A percentile compares a stretch with the other conserved stretches of the same genome.
Evolutionary conservation across 2,888 invertebrate species (phyloP).

Genomic region (Sinhomidia bicolor): DNA sequence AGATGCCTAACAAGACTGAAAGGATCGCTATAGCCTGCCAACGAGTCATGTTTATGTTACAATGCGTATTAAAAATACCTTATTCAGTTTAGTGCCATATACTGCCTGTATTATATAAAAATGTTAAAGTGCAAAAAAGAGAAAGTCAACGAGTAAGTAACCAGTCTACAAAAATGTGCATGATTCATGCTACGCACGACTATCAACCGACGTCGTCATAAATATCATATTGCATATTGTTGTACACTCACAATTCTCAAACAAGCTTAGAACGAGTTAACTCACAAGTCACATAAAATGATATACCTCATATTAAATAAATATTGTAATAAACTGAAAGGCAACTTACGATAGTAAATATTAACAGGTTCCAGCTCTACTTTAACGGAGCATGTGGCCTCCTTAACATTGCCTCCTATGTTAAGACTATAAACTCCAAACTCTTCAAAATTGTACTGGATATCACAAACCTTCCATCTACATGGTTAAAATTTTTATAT

Average conservation of each 20-base stretch:
- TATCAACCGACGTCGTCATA: not conserved
- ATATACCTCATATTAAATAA: not conserved
- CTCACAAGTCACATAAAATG: not conserved
- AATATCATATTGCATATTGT: not conserved
- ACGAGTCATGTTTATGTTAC: not conserved
- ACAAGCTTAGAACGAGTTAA: too few species aligned
- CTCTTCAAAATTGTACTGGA: slow-evolving; percentile 78
- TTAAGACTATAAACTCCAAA: slow-evolving; percentile 80
- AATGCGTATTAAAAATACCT: not conserved
- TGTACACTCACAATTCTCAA: not conserved
- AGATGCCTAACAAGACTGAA: slow-evolving; percentile 35
- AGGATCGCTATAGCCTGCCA: slow-evolving; percentile 1
- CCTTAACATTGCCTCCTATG: slow-evolving; percentile 82
- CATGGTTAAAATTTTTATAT: not conserved
- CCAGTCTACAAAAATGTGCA: slow-evolving; percentile 15
- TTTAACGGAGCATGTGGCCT: slow-evolving; percentile 70
- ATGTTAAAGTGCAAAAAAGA: slow-evolving; percentile 14
- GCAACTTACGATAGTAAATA: slow-evolving; percentile 87
- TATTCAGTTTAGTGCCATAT: not conserved
- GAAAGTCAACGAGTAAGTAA: slow-evolving; percentile 37
- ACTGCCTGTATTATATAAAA: not conserved
- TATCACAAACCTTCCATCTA: slow-evolving; percentile 75
- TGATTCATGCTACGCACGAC: slow-evolving; percentile 7
- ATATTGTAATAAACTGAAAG: not conserved
- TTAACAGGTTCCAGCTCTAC: slow-evolving; percentile 85